These are phyloP conservation scores for Hoplodrina blanda DNA, from an alignment of 2,888 invertebrate species.

Conservation along the genomic window DNA sequence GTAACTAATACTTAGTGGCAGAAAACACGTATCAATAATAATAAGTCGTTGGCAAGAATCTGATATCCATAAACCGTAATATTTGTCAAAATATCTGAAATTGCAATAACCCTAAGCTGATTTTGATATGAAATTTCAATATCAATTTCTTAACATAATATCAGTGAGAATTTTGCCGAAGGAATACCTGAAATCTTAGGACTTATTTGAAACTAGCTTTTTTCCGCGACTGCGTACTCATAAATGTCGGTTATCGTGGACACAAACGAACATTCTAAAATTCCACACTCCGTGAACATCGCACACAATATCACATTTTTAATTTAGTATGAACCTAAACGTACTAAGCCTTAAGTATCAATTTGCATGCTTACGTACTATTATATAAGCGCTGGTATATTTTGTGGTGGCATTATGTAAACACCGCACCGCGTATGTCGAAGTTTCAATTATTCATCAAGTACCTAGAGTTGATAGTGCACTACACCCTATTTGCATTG, in stretches of 20 bases:
- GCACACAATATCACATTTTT: neutral
- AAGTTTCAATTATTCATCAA: slow-evolving; percentile 61
- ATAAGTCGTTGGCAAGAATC: slow-evolving; percentile 21
- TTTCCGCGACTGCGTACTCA: too few relatives aligned
- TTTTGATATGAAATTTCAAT: slow-evolving; percentile 45
- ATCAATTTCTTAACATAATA: slow-evolving; percentile 38
- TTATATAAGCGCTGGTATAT: slow-evolving; percentile 26
- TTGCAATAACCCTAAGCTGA: slow-evolving; percentile 13
- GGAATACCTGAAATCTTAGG: slow-evolving; percentile 31
- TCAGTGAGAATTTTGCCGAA: slow-evolving; percentile 15
- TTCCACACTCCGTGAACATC: neutral
- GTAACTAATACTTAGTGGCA: slow-evolving; percentile 8
- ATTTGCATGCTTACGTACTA: slow-evolving; percentile 50
- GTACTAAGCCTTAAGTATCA: slow-evolving; percentile 30
- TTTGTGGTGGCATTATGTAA: slow-evolving; percentile 49
- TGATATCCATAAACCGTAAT: slow-evolving; percentile 28
- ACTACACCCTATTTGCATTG: slow-evolving; percentile 43
- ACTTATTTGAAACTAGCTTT: neutral
- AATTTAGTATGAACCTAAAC: neutral
- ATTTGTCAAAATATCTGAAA: slow-evolving; percentile 27
- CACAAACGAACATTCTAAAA: too few relatives aligned
- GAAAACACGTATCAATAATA: slow-evolving; percentile 32
- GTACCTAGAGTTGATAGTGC: slow-evolving; percentile 24
- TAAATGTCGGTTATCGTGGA: too few relatives aligned
- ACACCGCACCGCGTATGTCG: slow-evolving; percentile 45